These are phyloP conservation scores for Drosophila sp. DNA, from an alignment of 1,140 invertebrate species.

Conservation along the genomic window DNA sequence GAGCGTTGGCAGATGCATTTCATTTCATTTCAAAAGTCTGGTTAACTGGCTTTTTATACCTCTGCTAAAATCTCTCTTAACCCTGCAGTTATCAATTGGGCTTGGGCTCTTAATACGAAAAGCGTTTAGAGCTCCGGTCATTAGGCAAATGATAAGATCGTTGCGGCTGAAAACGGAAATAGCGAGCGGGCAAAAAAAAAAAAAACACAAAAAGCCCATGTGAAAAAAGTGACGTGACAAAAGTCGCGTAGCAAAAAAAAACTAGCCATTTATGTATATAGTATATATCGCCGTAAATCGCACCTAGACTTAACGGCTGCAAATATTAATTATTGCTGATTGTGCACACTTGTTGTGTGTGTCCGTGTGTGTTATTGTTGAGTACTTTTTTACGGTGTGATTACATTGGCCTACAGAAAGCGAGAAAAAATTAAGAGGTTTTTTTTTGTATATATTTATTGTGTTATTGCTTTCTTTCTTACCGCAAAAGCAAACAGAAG, in stretches of 20 bases:
- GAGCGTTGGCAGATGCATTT: slow-evolving; percentile 40
- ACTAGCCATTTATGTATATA: background rate
- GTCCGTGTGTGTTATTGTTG: slow-evolving; percentile 13
- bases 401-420: slow-evolving; percentile 34
- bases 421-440: background rate
- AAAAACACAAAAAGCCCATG: slow-evolving; percentile 8
- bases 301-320: slow-evolving; percentile 60
- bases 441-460: background rate
- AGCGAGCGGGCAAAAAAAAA: background rate
- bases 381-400: slow-evolving; percentile 36
- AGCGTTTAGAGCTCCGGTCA: background rate
- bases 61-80: background rate
- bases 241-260: slow-evolving; percentile 46
- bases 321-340: slow-evolving; percentile 61
- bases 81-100: background rate
- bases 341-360: slow-evolving; percentile 36
- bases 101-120: background rate
- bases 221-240: slow-evolving; percentile 54
- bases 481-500: background rate
- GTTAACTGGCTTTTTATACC: background rate
- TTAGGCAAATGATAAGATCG: slow-evolving; percentile 1
- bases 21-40: background rate
- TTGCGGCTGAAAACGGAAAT: slow-evolving; percentile 1
- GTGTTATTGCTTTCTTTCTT: slow-evolving; percentile 4
- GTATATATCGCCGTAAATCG: slow-evolving; percentile 23